Conservation (phyloP, 1,140 invertebrate species). For the Drosophila simulans region DNA sequence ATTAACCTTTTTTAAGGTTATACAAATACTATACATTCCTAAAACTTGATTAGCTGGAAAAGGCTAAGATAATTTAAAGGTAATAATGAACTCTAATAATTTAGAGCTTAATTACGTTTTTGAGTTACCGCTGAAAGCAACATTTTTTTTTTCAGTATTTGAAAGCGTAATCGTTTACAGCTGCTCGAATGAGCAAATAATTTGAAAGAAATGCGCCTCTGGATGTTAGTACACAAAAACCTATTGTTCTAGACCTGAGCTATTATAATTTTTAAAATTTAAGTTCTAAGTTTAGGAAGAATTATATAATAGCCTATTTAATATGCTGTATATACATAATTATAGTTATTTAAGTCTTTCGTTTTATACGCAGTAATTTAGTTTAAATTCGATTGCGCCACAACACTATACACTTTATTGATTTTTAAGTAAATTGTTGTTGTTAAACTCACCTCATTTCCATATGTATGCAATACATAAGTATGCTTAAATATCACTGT, state of each 20-base stretch:
- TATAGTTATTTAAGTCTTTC: no score
- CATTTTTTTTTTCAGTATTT: conserved; percentile 14
- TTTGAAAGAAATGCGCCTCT: conserved; percentile 77
- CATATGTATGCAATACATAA: no score
- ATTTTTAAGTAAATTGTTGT: neutral
- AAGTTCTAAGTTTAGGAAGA: no score
- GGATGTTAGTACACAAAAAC: conserved; percentile 58
- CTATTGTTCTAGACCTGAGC: neutral
- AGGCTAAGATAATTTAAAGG: neutral
- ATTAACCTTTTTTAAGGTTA: no score
- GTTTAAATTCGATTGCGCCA: neutral
- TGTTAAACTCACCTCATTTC: neutral
- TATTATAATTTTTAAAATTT: no score
- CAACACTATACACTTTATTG: no score
- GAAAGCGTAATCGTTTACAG: conserved; percentile 80
- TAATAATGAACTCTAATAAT: neutral
- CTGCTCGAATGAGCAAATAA: conserved; percentile 83
- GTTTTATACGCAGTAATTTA: no score
- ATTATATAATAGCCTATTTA: no score
- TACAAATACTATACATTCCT: no score
- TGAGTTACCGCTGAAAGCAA: no score
- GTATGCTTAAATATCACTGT: neutral
- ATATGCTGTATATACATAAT: no score
- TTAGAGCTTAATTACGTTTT: no score
- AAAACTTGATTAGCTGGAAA: neutral